These are phyloP conservation scores for Pangasianodon gigas DNA, from an alignment of 2,113 vertebrate genomes.

Conservation along the genomic window DNA sequence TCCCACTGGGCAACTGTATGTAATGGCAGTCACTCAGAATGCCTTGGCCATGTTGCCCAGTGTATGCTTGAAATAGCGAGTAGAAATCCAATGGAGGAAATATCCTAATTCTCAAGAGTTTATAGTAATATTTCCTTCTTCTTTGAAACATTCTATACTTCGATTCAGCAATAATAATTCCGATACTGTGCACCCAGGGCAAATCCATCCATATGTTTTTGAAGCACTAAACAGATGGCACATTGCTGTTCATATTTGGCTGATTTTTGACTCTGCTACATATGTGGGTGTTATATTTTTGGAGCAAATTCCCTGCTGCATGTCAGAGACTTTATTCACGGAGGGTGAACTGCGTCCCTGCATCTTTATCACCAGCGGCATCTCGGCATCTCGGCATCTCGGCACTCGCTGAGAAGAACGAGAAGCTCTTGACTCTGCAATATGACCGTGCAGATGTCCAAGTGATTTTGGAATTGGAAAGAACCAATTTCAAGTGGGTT, in stretches of 20 bases:
- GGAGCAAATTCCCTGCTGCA: neutral
- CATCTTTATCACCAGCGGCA: neutral
- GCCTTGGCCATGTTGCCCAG: neutral
- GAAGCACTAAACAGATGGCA: conserved; percentile 25
- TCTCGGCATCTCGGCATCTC: neutral
- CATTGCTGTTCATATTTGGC: conserved; percentile 2
- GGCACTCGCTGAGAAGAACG: neutral
- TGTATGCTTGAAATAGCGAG: neutral
- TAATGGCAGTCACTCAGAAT: neutral
- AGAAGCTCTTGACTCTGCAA: neutral
- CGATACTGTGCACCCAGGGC: conserved; percentile 1
- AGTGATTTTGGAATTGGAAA: neutral
- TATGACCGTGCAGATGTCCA: neutral
- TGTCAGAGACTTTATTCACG: neutral
- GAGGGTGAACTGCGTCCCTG: neutral
- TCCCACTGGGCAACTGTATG: neutral
- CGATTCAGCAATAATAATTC: conserved; percentile 1
- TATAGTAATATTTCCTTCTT: neutral
- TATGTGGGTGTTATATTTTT: conserved; percentile 14
- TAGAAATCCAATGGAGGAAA: neutral
- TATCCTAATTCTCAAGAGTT: neutral
- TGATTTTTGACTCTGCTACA: neutral
- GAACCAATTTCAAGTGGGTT: neutral
- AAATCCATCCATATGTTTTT: conserved; percentile 27
- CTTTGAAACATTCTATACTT: neutral